Conservation (phyloP, 2,888 invertebrate species). For the Sminthurinus aureus region DNA sequence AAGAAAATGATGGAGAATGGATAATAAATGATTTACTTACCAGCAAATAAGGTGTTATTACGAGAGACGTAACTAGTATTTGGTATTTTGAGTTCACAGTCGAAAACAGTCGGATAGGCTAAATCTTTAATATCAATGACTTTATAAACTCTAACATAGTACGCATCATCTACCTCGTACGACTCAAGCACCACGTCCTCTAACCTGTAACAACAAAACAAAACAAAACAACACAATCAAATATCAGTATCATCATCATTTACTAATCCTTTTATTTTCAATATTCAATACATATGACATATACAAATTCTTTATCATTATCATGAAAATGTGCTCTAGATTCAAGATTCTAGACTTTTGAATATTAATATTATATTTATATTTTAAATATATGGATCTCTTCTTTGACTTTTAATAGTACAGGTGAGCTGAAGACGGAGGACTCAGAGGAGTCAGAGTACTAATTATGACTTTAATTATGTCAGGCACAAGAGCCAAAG, state of each 20-base stretch:
- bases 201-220: conserved; percentile 10
- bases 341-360: no score
- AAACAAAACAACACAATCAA: neutral
- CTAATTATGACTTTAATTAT: conserved; percentile 1
- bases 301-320: no score
- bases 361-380: no score
- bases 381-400: no score
- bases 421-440: neutral
- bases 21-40: no score
- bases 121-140: conserved; percentile 35
- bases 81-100: conserved; percentile 40
- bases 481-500: no score
- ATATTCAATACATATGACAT: no score
- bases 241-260: no score
- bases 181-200: conserved; percentile 31
- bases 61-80: conserved; percentile 37
- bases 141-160: conserved; percentile 37
- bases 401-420: no score
- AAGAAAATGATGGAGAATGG: neutral
- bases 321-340: no score
- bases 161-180: conserved; percentile 34
- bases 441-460: neutral
- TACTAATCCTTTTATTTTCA: no score
- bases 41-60: conserved; percentile 35
- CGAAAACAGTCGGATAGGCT: conserved; percentile 34